These are phyloP conservation scores for Saccopteryx bilineata DNA, from an alignment of 2,113 vertebrate species.

Conservation along the genomic window DNA sequence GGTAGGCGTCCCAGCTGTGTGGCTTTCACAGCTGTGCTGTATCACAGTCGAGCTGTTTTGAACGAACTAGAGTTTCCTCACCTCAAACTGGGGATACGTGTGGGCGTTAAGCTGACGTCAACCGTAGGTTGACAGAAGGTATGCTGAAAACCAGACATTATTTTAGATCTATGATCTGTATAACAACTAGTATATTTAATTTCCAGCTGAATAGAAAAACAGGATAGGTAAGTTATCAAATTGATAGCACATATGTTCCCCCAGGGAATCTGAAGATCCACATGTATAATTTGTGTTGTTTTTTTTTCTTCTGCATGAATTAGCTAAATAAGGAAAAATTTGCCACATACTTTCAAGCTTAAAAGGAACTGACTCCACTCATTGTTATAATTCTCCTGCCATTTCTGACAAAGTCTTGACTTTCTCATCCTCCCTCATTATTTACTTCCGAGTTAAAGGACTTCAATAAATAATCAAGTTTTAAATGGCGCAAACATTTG, in stretches of 20 bases:
- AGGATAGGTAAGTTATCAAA: background rate
- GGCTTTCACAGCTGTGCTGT: background rate
- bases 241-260: background rate
- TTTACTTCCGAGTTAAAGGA: conserved; percentile 15
- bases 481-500: conserved; percentile 59
- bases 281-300: background rate
- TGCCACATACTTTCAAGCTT: background rate
- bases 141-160: background rate
- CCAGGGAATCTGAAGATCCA: background rate
- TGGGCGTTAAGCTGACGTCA: background rate
- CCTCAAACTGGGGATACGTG: background rate
- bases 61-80: background rate
- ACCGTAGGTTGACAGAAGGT: background rate
- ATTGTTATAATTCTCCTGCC: background rate
- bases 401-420: conserved; percentile 31
- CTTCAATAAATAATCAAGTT: conserved; percentile 10
- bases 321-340: conserved; percentile 44
- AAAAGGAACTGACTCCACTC: background rate
- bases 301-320: conserved; percentile 22
- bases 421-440: background rate
- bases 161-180: background rate
- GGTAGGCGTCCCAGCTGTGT: background rate
- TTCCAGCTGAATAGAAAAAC: conserved; percentile 13
- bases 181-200: conserved; percentile 25
- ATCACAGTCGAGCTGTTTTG: background rate